phyloP scores from a whole-genome alignment of 2,113 vertebrate species.

The Chinchilla lanigera region DNA sequence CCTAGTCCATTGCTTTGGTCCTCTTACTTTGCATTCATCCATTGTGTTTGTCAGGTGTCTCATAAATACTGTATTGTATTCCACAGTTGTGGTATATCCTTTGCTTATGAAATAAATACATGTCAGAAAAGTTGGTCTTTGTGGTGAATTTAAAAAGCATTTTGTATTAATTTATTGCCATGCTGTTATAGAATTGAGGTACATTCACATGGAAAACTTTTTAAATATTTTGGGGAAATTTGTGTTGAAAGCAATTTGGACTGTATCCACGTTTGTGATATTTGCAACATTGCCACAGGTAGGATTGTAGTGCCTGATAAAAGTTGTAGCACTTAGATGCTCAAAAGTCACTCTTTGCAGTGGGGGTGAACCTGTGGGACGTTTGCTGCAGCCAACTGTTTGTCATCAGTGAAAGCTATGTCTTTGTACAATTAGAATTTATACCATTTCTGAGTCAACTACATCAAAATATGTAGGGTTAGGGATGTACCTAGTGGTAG shows the following conservation, averaged over 20 bases:
- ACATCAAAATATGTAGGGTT: neutral
- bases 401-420: neutral
- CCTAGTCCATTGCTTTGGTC: conserved; percentile 10
- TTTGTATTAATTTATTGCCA: conserved; percentile 50
- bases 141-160: neutral
- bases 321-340: neutral
- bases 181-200: neutral
- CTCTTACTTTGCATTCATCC: neutral
- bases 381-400: neutral
- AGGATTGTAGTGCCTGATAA: conserved; percentile 33
- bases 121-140: conserved; percentile 30
- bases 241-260: conserved; percentile 25
- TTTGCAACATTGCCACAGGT: neutral
- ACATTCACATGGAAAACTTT: neutral
- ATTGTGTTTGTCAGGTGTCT: neutral
- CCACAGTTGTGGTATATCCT: neutral
- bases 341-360: conserved; percentile 1
- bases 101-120: conserved; percentile 42
- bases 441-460: neutral
- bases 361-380: neutral
- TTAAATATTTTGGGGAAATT: conserved; percentile 14
- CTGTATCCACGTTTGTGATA: conserved; percentile 43
- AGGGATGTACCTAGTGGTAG: neutral
- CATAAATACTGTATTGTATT: neutral
- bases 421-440: conserved; percentile 21